phyloP scores from a whole-genome alignment of 2,888 invertebrate genomes.

The Ferrisia virgata region DNA sequence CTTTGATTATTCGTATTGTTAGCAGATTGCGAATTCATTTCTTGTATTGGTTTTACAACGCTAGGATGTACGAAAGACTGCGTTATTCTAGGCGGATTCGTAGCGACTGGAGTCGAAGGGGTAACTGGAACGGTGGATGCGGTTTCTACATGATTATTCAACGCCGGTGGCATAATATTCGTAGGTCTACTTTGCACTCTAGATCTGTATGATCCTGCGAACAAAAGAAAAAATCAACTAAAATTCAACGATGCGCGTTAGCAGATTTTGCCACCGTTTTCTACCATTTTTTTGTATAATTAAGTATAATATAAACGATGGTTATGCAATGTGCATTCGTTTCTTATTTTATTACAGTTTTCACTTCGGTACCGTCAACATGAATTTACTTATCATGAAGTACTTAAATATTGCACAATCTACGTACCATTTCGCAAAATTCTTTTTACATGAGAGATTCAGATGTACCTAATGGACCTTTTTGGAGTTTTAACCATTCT shows the following conservation, averaged over 20 bases:
- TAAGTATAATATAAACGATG: too few relatives aligned
- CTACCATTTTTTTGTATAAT: too few relatives aligned
- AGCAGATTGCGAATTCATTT: slow-evolving; percentile 17
- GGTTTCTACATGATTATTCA: slow-evolving; percentile 62
- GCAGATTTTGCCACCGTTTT: too few relatives aligned
- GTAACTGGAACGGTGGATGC: slow-evolving; percentile 62
- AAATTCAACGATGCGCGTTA: neutral
- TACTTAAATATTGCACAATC: too few relatives aligned
- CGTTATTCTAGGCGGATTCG: slow-evolving; percentile 47
- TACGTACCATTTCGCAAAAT: too few relatives aligned
- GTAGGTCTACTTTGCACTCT: slow-evolving; percentile 58
- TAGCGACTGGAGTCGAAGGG: slow-evolving; percentile 52
- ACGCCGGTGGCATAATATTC: slow-evolving; percentile 56
- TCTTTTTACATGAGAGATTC: too few relatives aligned
- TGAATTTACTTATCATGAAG: too few relatives aligned
- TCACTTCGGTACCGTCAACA: too few relatives aligned
- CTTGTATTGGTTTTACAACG: slow-evolving; percentile 2
- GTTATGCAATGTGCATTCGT: too few relatives aligned
- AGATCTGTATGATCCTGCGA: slow-evolving; percentile 56
- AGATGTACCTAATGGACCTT: too few relatives aligned
- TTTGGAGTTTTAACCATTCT: too few relatives aligned
- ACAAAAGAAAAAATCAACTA: neutral
- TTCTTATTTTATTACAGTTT: too few relatives aligned
- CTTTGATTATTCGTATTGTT: slow-evolving; percentile 37
- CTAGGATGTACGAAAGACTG: neutral